Evolutionary conservation across 2,797 vertebrate genomes (phyloP), one percentile per base, ranked within the genome.

Genomic region (Scolopax bukidnonensis): DNA sequence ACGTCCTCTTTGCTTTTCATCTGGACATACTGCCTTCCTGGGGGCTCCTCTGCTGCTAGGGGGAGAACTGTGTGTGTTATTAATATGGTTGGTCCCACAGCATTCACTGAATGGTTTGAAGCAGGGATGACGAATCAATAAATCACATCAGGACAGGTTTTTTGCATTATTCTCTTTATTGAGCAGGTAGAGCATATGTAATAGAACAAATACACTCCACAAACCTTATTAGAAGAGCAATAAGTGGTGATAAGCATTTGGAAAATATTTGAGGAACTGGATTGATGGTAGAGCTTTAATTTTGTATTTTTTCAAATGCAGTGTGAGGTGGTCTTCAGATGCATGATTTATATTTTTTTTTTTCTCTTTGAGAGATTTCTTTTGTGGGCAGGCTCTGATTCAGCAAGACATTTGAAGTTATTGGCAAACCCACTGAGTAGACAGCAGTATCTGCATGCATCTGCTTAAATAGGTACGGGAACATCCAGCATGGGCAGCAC

Each of bases 61-160:
- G 20, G 25, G 15, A 30, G 25, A 43, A 6, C 4, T 4, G 10
- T 3, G 30, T n/a, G 54, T 8, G 53, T 4, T 15, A 1, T 51
- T 45, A 4, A n/a, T 12, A 1, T 23, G 38, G 14, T 9, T 64
- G 56, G 32, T 75, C 60, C 36, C 2, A 0, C 18, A 41, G 12
- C 4, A 6, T 51, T 36, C n/a, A 11, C 51, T 28, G 36, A 36
- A 12, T 30, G 48, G 17, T 12, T 20, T 57, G 65, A 78, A 75
- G 32, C 16, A 38, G 53, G 33, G 33, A 32, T 41, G 45, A 16
- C 51, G 59, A 43, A 27, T 47, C 30, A 65, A 5, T 41, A 74
- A 25, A 25, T 69, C 25, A 8, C 0, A 0, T 32, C 25, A 16
- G 57, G n/a, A n/a, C 0, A 0, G 3, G 8, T 28, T 2, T 33